These are phyloP conservation scores for Toxotes chatareus DNA, from an alignment of 2,113 vertebrate genomes.

Conservation along the genomic window DNA sequence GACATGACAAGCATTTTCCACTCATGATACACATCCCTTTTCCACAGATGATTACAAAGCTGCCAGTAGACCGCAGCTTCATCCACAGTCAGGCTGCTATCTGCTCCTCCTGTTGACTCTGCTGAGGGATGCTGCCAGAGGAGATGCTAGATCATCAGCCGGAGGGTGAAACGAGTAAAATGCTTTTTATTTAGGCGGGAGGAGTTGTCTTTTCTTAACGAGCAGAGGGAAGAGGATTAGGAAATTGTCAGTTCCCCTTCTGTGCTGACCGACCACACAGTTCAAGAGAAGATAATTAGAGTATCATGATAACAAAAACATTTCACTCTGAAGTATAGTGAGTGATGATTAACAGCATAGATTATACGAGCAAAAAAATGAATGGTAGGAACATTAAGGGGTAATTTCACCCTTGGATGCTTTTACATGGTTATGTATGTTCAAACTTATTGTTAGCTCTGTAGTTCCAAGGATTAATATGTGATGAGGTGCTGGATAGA, in stretches of 20 bases:
- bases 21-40: slow-evolving; percentile 43
- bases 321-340: neutral
- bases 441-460: neutral
- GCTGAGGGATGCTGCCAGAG: slow-evolving; percentile 23
- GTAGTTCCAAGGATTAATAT: neutral
- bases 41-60: slow-evolving; percentile 53
- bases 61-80: slow-evolving; percentile 36
- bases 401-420: neutral
- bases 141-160: slow-evolving; percentile 44
- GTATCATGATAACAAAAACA: neutral
- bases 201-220: slow-evolving; percentile 11
- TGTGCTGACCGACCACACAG: neutral
- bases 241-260: neutral
- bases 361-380: slow-evolving; percentile 1
- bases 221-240: neutral
- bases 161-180: slow-evolving; percentile 37
- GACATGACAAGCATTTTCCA: slow-evolving; percentile 57
- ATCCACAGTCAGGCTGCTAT: slow-evolving; percentile 55
- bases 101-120: slow-evolving; percentile 40
- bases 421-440: neutral
- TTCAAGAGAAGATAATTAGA: neutral
- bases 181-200: slow-evolving; percentile 29
- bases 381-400: slow-evolving; percentile 5
- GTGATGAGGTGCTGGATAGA: too few relatives aligned
- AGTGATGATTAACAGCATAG: slow-evolving; percentile 1